Evolutionary conservation across 2,888 invertebrate genomes (phyloP).

Genomic region (Heliconius hortense): DNA sequence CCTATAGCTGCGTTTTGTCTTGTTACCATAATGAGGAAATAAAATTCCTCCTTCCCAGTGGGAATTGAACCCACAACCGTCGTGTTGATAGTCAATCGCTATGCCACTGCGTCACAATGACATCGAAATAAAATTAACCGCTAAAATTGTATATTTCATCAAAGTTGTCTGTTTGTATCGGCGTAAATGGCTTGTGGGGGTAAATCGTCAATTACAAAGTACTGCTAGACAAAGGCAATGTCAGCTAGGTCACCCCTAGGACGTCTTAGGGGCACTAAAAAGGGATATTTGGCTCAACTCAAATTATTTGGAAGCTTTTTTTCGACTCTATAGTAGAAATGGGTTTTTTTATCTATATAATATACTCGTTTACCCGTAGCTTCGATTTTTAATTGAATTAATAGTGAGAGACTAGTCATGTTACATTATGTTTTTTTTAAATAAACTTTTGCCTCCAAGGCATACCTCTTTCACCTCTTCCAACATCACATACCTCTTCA

Average conservation of each 20-base stretch:
- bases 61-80: background rate
- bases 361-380: background rate
- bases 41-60: background rate
- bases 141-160: background rate
- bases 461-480: too few relatives aligned
- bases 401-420: background rate
- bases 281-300: conserved; percentile 1
- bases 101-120: background rate
- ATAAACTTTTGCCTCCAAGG: too few relatives aligned
- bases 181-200: background rate
- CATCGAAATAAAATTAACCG: background rate
- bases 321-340: background rate
- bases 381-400: background rate
- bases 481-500: too few relatives aligned
- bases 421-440: too few relatives aligned
- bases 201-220: background rate
- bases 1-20: background rate
- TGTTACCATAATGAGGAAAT: background rate
- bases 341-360: background rate
- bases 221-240: conserved; percentile 3
- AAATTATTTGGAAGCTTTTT: conserved; percentile 11
- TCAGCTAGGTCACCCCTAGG: conserved; percentile 15
- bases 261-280: background rate
- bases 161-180: background rate
- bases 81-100: background rate